Evolutionary conservation across 2,888 invertebrate genomes (phyloP), one percentile per base, ranked within the genome.

Genomic region (Xanthia icteritia): DNA sequence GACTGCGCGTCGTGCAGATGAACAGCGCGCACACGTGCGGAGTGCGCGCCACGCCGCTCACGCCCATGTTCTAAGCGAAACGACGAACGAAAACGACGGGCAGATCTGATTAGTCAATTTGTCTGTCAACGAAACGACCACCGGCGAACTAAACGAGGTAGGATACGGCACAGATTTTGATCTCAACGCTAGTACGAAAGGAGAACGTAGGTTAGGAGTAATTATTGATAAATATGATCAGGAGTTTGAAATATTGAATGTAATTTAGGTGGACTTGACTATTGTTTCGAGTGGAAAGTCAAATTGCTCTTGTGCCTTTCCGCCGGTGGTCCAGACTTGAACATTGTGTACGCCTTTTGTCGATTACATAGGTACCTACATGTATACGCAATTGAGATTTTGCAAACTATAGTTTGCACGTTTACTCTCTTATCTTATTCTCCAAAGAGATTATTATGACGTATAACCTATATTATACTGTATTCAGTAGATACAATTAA

Each of bases 11-110:
- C 67, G 96, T 96, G 70, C 96, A 96, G 86, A 96, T 96, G 96
- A 97, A 96, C 89, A 96, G 96, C 87, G 95, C 96, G 4, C 96
- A 97, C 82, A 96, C 96, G 8, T 96, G 96, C 79, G 96, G 96
- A 58, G 96, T 96, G 63, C 95, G 96, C 72, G 96, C 96, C 63
- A 96, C 96, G 3, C 96, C 96, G 1, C 92, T 96, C 48, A 91
- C 95, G 82, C 96, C 96, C 75, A 96, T 96, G 96, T 96, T 96
- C 89, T 96, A 94, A 90, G 66, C 54, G 45, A 58, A 23, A 54
- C 54, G 63, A 39, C 51, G 64, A 42, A 60, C 36, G 65, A 63
- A 54, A 66, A 65, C 63, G 65, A 80, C 68, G 66, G 73, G 36
- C 74, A 83, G 54, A 63, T 86, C 71, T 79, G 70, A 81, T 79